Evolutionary conservation across 2,888 invertebrate species (phyloP).

Genomic region (Synanthedon myopaeformis): DNA sequence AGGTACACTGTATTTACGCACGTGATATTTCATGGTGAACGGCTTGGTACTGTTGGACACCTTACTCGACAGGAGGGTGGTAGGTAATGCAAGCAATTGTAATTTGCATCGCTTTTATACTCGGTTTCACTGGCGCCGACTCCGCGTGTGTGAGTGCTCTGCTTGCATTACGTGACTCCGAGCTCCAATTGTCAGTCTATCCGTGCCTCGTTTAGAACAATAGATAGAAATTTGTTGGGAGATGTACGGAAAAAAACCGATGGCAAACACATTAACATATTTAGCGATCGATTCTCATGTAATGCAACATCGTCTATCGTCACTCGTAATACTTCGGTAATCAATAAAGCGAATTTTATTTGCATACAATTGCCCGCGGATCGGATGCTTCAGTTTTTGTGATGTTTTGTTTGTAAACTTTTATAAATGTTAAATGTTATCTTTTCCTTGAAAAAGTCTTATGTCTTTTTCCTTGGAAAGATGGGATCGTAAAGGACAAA

Average conservation of each 20-base stretch:
- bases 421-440: too few relatives aligned
- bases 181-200: constrained; percentile 48
- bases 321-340: constrained; percentile 19
- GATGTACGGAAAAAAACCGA: constrained; percentile 35
- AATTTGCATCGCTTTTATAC: constrained; percentile 69
- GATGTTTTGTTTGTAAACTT: neutral
- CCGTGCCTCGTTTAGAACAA: constrained; percentile 53
- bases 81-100: constrained; percentile 54
- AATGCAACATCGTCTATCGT: constrained; percentile 8
- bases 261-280: constrained; percentile 17
- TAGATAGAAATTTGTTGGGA: constrained; percentile 59
- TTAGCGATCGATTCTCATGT: constrained; percentile 6
- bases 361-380: constrained; percentile 5
- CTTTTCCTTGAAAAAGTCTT: too few relatives aligned
- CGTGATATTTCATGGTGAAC: constrained; percentile 56
- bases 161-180: constrained; percentile 46
- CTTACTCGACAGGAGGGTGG: constrained; percentile 52
- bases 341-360: constrained; percentile 10
- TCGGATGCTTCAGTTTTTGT: neutral
- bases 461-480: too few relatives aligned
- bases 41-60: constrained; percentile 26
- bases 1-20: constrained; percentile 34
- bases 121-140: constrained; percentile 49
- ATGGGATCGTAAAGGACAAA: too few relatives aligned
- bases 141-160: constrained; percentile 44